phyloP scores from a whole-genome alignment of 2,888 invertebrate species.

The Dusona sp. region DNA sequence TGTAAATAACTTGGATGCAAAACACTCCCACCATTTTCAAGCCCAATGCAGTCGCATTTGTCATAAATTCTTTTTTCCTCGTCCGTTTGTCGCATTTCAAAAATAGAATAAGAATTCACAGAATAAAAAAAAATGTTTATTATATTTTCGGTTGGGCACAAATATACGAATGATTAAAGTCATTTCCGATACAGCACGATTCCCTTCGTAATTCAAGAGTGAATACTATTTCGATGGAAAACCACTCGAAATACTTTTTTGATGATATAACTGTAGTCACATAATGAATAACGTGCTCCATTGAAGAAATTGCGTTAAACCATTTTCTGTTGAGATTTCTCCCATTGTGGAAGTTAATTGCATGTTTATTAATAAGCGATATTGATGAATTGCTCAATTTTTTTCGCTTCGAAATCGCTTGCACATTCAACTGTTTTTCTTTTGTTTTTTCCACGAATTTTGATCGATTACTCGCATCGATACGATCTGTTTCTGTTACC shows the following conservation, averaged over 20 bases:
- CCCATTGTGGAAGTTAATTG: not conserved
- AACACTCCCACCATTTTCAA: not conserved
- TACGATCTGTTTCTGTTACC: too few species aligned
- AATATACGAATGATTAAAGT: not conserved
- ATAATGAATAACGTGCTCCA: too few species aligned
- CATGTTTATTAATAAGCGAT: not conserved
- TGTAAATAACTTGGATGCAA: slow-evolving; percentile 60
- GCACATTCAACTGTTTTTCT: too few species aligned
- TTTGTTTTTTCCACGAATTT: too few species aligned
- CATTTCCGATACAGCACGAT: not conserved
- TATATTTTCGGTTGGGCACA: slow-evolving; percentile 6
- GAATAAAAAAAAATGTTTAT: not conserved
- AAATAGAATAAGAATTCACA: not conserved
- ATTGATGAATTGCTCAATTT: not conserved
- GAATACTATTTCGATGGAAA: not conserved
- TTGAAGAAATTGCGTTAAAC: not conserved
- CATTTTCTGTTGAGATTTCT: not conserved
- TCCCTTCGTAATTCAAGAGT: not conserved
- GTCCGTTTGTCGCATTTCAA: not conserved
- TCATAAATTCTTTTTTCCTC: slow-evolving; percentile 2
- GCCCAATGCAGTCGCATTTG: slow-evolving; percentile 14
- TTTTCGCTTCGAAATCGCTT: too few species aligned
- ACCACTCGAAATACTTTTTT: not conserved
- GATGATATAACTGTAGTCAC: not conserved
- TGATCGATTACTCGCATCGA: not conserved